Conservation (phyloP, 2,797 vertebrate genomes). For the Rhinatrema bivittatum region DNA sequence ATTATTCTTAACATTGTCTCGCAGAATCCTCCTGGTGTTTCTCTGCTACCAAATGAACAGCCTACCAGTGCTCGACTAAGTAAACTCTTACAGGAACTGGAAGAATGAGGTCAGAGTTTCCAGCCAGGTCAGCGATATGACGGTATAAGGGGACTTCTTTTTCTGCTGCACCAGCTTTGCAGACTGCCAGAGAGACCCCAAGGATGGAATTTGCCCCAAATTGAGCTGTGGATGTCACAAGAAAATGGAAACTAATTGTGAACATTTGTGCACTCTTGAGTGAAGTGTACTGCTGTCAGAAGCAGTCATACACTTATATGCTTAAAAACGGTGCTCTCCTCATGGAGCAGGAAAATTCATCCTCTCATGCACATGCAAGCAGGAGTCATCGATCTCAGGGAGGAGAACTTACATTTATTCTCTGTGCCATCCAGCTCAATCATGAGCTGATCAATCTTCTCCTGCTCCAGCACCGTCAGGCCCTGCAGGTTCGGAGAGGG, state of each 20-base stretch:
- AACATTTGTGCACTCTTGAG: no score
- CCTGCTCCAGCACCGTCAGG: constrained; percentile 58
- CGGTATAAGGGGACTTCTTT: constrained; percentile 80
- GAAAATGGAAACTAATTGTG: no score
- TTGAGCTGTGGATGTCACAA: constrained; percentile 74
- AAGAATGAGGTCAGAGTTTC: constrained; percentile 80
- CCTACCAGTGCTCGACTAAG: no score
- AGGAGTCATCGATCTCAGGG: no score
- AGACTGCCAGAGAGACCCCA: constrained; percentile 80
- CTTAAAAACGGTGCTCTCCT: no score
- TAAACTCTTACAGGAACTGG: constrained; percentile 79
- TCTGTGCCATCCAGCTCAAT: constrained; percentile 60
- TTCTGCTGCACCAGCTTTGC: constrained; percentile 83
- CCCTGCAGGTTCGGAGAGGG: constrained; percentile 32
- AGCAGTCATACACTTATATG: no score
- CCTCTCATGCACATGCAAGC: no score
- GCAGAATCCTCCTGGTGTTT: no score
- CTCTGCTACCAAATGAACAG: no score
- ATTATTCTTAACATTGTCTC: no score
- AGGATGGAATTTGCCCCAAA: constrained; percentile 88
- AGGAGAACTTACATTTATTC: constrained; percentile 71
- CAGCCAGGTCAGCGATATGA: constrained; percentile 84
- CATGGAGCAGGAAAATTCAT: no score
- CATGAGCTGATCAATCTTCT: constrained; percentile 64
- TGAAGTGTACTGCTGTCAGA: no score